phyloP scores from a whole-genome alignment of 2,888 invertebrate species.

The Drosophila falleni region DNA sequence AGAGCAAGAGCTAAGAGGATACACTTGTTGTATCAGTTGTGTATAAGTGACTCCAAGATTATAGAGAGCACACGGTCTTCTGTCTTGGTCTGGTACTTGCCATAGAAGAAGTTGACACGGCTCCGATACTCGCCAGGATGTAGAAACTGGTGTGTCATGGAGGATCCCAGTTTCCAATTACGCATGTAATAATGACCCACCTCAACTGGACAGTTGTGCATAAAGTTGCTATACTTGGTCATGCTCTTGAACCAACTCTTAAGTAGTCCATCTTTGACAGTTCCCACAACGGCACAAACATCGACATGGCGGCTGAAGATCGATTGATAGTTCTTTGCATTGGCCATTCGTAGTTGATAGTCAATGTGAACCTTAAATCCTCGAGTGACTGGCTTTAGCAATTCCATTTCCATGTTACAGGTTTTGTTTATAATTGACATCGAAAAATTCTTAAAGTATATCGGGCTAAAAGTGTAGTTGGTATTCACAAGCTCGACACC shows the following conservation, averaged over 20 bases:
- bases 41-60: conserved; percentile 30
- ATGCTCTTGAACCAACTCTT: conserved; percentile 68
- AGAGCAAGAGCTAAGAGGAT: not conserved
- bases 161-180: conserved; percentile 56
- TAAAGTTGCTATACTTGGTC: conserved; percentile 61
- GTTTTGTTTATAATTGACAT: not conserved
- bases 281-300: conserved; percentile 47
- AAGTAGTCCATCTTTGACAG: conserved; percentile 57
- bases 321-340: conserved; percentile 63
- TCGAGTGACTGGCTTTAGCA: conserved; percentile 35
- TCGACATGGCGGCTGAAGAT: conserved; percentile 56
- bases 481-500: not conserved
- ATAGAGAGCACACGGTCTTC: conserved; percentile 31
- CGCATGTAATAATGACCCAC: conserved; percentile 62
- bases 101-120: conserved; percentile 40
- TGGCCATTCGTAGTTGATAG: conserved; percentile 58
- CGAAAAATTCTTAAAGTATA: conserved; percentile 7
- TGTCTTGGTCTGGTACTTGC: conserved; percentile 40
- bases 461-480: conserved; percentile 9
- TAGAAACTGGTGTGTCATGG: conserved; percentile 44
- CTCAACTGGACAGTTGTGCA: conserved; percentile 65
- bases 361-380: conserved; percentile 57
- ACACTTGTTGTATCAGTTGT: conserved; percentile 15
- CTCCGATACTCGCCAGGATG: conserved; percentile 45
- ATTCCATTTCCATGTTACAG: conserved; percentile 7